Evolutionary conservation across 2,888 invertebrate species (phyloP).

Genomic region (Plebejus argus): DNA sequence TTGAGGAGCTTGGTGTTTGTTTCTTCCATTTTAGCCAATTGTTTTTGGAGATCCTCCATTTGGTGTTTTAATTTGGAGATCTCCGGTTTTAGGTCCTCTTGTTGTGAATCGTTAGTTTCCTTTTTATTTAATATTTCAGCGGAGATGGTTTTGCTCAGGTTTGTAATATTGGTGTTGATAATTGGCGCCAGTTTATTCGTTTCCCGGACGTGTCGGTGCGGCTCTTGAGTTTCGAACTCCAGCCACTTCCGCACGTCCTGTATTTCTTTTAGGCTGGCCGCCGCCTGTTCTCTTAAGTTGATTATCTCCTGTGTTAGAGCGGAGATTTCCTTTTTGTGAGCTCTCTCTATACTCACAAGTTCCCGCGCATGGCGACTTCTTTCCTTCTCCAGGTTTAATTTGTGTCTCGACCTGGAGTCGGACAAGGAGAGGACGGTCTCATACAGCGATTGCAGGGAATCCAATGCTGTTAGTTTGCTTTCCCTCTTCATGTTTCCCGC

Average conservation of each 20-base stretch:
- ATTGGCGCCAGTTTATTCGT: neutral
- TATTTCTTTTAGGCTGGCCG: neutral
- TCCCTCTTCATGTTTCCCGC: constrained; percentile 44
- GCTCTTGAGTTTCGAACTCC: neutral
- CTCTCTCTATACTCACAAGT: constrained; percentile 17
- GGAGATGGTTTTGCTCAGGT: neutral
- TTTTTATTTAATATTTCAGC: neutral
- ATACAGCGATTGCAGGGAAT: constrained; percentile 40
- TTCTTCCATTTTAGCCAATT: neutral
- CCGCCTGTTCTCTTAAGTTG: neutral
- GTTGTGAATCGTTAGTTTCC: neutral
- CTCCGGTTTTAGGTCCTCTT: neutral
- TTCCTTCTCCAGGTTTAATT: constrained; percentile 37
- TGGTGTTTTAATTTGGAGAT: neutral
- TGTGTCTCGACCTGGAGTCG: constrained; percentile 38
- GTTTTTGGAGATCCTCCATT: neutral
- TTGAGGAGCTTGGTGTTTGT: neutral
- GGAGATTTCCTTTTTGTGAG: neutral
- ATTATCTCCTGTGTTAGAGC: neutral
- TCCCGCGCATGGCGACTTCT: constrained; percentile 28
- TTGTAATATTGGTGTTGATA: neutral
- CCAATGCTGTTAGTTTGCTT: constrained; percentile 36
- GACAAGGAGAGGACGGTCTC: constrained; percentile 41
- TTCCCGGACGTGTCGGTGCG: neutral
- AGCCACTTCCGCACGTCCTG: neutral